Evolutionary conservation across 1,140 invertebrate species (phyloP), one percentile per base, ranked within the genome.

Genomic region (Drosophila paulistorum): DNA sequence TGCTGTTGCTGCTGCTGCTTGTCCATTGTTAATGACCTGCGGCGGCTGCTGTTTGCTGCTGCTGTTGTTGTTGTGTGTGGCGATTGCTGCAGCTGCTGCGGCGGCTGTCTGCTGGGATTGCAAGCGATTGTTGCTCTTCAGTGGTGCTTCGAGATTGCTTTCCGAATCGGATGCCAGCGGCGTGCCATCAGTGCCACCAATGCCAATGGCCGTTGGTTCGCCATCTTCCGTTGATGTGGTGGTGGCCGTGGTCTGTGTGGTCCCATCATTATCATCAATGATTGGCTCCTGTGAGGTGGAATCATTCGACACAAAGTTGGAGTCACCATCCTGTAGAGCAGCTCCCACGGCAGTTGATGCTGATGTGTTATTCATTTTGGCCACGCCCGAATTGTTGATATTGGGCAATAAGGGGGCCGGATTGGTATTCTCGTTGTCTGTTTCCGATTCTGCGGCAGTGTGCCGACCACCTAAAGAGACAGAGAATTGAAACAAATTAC

Each of bases 121-220:
- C 65, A 80, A 67, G 51, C 65, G 74, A 48, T 93, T 93, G 55
- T 93, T 93, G 66, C 45, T 23, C 45, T 92, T 81, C 14, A 91
- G 86, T 35, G 94, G 94, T 81, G 94, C 93, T 91, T 94, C 94
- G 39, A 94, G 91, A 84, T 94, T 94, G 74, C 94, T 95, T 74
- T 92, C 91, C 42, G 86, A 90, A 54, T 92, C 90, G 11, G 86
- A 90, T 68, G 85, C 84, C 7, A 90, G 59, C 30, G 85, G 86
- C 61, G 84, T 90, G 9, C 73, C 67, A 26, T 41, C 70, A 23
- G 33, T 71, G 35, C 64, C 77, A 62, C 64, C 77, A 65, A 74
- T 74, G 9, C 65, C 68, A 37, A 74, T 39, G 26, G 64, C 67
- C 13, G 73, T 71, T 1, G 68, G 77, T n/a, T 91, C 89, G 20